Evolutionary conservation across 2,113 vertebrate genomes (phyloP), one percentile per base, ranked within the genome.

Genomic region (Calonectris borealis): DNA sequence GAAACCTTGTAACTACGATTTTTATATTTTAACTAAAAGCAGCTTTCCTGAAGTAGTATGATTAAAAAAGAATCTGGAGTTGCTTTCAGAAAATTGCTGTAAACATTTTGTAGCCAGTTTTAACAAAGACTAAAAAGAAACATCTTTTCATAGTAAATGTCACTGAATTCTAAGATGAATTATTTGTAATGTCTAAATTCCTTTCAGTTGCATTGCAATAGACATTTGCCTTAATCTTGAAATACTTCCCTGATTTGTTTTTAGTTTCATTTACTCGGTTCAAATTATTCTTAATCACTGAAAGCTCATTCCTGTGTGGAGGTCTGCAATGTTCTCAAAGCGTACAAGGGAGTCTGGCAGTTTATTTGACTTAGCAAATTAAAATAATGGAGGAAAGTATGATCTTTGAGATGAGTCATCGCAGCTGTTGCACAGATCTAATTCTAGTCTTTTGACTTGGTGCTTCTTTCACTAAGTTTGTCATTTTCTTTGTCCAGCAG

Each of bases 11-110:
- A 98, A 98, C 97, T 98, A 98, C 70, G 38, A 98, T 98, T 98
- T 98, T 98, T 98, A 97, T 98, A 97, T 98, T 98, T 98, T 98
- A 98, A 98, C 97, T 98, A 98, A 98, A 98, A 98, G 97, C 97
- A 98, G 98, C 96, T 98, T 98, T 98, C 92, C 98, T 96, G 96
- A 97, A 98, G 96, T 96, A 97, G 88, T 94, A 97, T 98, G 95
- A 96, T 98, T 97, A 95, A 96, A 94, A 95, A 94, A 94, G 91
- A 96, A 94, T 94, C 83, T 95, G 95, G 70, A 90, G 54, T 95
- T 97, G 92, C 93, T 97, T 88, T 97, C 96, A 93, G 94, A 92
- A 97, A 96, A 96, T 87, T 92, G 88, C 89, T 94, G 52, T 88
- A 90, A 98, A 83, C 81, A 88, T 96, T 97, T 96, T 93, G 78